Base-by-base conservation (phyloP, 2,113 vertebrate genomes). In the Saccopteryx bilineata region DNA sequence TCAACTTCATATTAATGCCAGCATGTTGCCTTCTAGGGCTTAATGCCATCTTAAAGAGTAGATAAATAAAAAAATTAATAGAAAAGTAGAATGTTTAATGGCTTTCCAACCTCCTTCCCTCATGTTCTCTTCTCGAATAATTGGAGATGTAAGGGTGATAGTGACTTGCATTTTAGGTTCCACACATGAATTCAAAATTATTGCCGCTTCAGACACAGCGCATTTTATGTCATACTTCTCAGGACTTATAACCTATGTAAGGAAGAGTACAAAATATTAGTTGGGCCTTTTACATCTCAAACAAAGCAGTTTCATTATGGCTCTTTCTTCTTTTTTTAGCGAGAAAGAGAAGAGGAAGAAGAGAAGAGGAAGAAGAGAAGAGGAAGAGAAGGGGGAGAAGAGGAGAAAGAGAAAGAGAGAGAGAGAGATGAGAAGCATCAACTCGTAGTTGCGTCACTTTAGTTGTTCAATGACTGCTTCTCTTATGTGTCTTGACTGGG, bases 141-240 rank as follows among this genome's bases (percentile, higher is more conserved):
- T 97, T 46, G 99, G 99, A 84, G 99, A 99, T 39, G 99, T 99
- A 98, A 99, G 97, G 4, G 99, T 99, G 98, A 99, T 99, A 56
- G 99, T 99, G 97, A 99, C 99, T 99, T 99, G 99, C 99, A 99
- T 99, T 99, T 99, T 99, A 91, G 99, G 99, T 96, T 99, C 99
- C 90, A 99, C 98, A 91, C 98, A 98, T 0, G 99, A 99, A 78
- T 98, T 99, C 98, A 99, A 98, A 98, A 99, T 98, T 97, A 99
- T 99, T 90, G 99, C 99, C 9, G 99, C 99, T 98, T 99, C 99
- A 97, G 99, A 97, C 33, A 99, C 52, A n/a, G 99, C 99, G 94
- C 99, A 99, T 65, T 99, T 99, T 87, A 99, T 99, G 97, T 99
- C 99, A 0, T 99, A 99, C 97, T 99, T 99, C 97, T 99, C 99